phyloP scores from a whole-genome alignment of 2,113 vertebrate species.

The Zapornia atra region DNA sequence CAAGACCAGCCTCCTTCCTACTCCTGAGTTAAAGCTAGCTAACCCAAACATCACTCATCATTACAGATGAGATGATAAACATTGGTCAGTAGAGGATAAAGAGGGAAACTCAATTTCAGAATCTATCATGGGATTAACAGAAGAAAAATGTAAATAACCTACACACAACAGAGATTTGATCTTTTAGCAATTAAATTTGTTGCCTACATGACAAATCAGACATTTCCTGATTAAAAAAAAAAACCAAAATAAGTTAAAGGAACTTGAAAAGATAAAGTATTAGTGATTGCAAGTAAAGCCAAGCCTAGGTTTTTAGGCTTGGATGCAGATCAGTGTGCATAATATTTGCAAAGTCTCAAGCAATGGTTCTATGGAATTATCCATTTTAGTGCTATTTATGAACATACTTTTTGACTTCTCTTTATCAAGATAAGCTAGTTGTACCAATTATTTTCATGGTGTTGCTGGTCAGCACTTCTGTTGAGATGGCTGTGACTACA shows the following conservation, averaged over 20 bases:
- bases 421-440: not conserved
- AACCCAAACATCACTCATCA: not conserved
- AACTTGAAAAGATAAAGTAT: not conserved
- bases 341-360: not conserved
- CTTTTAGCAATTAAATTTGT: not conserved
- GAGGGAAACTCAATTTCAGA: not conserved
- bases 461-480: not conserved
- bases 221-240: not conserved
- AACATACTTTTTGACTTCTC: not conserved
- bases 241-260: not conserved
- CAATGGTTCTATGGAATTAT: not conserved
- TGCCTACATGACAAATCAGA: not conserved
- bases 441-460: not conserved
- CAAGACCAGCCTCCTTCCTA: not conserved
- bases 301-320: not conserved
- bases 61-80: not conserved
- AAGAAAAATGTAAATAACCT: not conserved
- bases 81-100: not conserved
- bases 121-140: not conserved
- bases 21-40: not conserved
- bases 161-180: not conserved
- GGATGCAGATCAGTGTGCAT: not conserved
- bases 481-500: not conserved
- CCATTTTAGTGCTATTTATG: not conserved
- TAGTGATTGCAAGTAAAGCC: not conserved